Evolutionary conservation across 1,140 invertebrate genomes (phyloP), one percentile per base, ranked within the genome.

Genomic region (Microplitis demolitor): DNA sequence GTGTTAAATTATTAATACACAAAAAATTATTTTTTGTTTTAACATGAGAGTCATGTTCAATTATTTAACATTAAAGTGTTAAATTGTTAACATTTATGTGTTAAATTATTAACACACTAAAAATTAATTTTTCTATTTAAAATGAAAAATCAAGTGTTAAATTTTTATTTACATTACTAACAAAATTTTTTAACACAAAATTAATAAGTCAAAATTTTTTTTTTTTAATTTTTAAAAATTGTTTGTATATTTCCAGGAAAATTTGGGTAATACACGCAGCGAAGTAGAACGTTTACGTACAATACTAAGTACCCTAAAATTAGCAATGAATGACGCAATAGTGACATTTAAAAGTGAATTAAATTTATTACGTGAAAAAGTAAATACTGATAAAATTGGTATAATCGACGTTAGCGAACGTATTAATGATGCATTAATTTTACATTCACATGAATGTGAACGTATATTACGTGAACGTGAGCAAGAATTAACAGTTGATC

Each of bases 331-430:
- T 66, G 87, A 90, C 33, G 88, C 91, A 50, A 82, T 92, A 53
- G 77, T 82, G 33, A 83, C 88, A 50, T 87, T 93, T n/a, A 90
- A 89, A 63, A 85, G 88, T 13, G 91, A 94, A 81, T 77, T 93
- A 62, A 74, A 80, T 3, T 87, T 86, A 35, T 80, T 93, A 50
- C 91, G 90, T 78, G 80, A 84, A 9, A 88, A 89, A 24, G 79
- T 89, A 1, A 76, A 83, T 0, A 77, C 84, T 4, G 89, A 91
- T 64, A 90, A 89, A 67, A 81, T 83, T 8, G 88, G 83, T 50
- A 78, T 92, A 3, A 82, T 83, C 3, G 83, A 87, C 16, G 87
- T 91, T 70, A 88, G 89, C 75, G 83, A 89, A 34, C 85, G 89
- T 39, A 79, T 93, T 33, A 84, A 84, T 72, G 85, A 89, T 68